A percentile compares a stretch with the other conserved stretches of the same genome.
Conservation (phyloP, 2,113 vertebrate genomes). For the Oophaga pumilio region DNA sequence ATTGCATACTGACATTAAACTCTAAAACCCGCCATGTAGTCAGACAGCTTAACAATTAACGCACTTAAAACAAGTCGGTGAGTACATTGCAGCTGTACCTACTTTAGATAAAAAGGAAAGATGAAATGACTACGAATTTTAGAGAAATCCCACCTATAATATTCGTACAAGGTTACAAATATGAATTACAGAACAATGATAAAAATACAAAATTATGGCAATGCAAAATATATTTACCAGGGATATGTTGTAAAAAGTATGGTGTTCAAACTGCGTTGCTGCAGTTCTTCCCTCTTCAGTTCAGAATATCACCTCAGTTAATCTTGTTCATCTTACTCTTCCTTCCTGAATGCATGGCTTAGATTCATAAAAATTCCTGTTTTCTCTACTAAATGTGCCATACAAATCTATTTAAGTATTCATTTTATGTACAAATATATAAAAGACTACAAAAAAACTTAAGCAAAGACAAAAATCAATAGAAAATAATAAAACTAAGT, state of each 20-base stretch:
- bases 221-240: slow-evolving; percentile 14
- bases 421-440: background rate
- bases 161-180: background rate
- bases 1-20: no score
- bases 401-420: background rate
- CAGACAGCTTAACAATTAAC: background rate
- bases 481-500: background rate
- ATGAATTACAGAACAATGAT: background rate
- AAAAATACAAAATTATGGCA: background rate
- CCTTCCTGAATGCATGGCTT: background rate
- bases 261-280: background rate
- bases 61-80: background rate
- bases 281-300: slow-evolving; percentile 5
- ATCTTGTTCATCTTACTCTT: background rate
- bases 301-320: slow-evolving; percentile 20
- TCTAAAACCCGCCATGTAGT: no score
- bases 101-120: background rate
- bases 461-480: background rate
- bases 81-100: background rate
- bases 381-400: background rate
- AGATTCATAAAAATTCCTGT: background rate
- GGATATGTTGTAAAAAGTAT: background rate
- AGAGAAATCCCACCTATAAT: background rate
- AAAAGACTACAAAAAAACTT: background rate
- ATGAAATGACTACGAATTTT: background rate